phyloP scores from a whole-genome alignment of 2,113 vertebrate species.

The Sminthopsis crassicaudata region DNA sequence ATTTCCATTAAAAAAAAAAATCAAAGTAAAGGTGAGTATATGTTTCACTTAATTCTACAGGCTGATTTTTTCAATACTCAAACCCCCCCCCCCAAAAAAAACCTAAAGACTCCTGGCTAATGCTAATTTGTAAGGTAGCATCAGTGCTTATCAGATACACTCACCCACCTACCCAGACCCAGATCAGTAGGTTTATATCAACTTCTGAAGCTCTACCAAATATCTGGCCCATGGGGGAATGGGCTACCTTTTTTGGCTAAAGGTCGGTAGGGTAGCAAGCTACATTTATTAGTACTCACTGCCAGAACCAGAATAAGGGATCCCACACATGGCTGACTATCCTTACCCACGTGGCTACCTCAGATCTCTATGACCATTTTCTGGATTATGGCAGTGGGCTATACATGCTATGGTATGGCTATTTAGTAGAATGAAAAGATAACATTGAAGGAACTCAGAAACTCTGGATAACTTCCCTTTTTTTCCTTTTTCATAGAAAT shows the following conservation, averaged over 20 bases:
- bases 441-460: not conserved
- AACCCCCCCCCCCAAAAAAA: no score
- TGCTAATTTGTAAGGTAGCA: not conserved
- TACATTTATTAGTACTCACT: not conserved
- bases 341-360: not conserved
- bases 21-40: conserved; percentile 44
- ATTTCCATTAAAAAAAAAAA: conserved; percentile 19
- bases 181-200: not conserved
- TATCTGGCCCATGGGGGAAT: not conserved
- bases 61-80: not conserved
- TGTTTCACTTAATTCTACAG: conserved; percentile 17
- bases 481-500: not conserved
- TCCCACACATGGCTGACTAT: not conserved
- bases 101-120: not conserved
- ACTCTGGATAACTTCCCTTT: not conserved
- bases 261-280: not conserved
- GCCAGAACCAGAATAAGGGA: not conserved
- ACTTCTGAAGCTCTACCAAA: not conserved
- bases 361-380: not conserved
- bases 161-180: not conserved
- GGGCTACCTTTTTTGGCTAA: not conserved
- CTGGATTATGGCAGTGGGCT: not conserved
- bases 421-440: not conserved
- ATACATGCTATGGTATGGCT: not conserved
- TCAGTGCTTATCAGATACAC: not conserved